These are phyloP conservation scores for Mellivora capensis DNA, from an alignment of 2,113 vertebrate species.

Conservation along the genomic window DNA sequence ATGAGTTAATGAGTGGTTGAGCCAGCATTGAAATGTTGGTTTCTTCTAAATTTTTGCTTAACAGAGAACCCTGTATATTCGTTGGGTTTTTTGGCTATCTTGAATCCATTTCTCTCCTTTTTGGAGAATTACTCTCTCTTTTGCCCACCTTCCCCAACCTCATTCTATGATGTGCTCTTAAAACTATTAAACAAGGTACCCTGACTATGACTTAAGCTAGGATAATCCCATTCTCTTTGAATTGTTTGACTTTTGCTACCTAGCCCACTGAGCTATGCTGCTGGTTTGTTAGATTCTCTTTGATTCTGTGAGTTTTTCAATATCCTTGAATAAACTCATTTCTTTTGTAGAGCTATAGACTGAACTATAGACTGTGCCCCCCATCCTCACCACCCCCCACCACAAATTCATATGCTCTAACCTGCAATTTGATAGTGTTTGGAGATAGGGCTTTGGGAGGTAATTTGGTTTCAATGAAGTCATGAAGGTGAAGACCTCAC, in stretches of 20 bases:
- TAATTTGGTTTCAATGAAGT: neutral
- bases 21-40: neutral
- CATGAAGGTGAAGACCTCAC: neutral
- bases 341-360: neutral
- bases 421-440: neutral
- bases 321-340: neutral
- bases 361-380: neutral
- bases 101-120: neutral
- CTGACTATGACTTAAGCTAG: neutral
- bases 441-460: neutral
- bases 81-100: neutral
- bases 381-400: no score
- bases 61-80: neutral
- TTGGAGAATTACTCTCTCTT: neutral
- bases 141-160: neutral
- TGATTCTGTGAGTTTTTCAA: slow-evolving; percentile 8
- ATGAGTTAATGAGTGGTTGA: neutral
- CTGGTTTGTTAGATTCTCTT: neutral
- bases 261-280: neutral
- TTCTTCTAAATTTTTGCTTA: neutral
- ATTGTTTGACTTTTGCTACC: neutral
- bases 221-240: neutral
- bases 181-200: neutral
- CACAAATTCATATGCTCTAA: neutral
- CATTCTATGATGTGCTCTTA: neutral